Percentiles rank a stretch among this genome's conserved stretches.
phyloP scores from a whole-genome alignment of 2,797 vertebrate genomes.

The Oreonectes daqikongensis region DNA sequence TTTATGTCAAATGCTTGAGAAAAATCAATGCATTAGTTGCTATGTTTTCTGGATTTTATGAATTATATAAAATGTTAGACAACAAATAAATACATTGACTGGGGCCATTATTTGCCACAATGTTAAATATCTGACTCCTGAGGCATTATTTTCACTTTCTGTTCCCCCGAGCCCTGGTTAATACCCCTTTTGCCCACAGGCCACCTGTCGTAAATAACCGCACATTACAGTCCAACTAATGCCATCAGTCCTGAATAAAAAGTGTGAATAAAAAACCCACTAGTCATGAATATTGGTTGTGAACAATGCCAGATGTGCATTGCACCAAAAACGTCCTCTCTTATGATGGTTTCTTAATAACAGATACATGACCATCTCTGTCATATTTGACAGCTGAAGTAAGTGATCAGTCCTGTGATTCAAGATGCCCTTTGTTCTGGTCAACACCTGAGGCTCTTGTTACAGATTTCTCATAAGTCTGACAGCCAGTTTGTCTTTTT shows the following conservation, averaged over 20 bases:
- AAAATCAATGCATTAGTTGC: background rate
- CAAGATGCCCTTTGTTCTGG: constrained; percentile 19
- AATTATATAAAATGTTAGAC: background rate
- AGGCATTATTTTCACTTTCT: background rate
- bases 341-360: background rate
- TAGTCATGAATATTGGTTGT: background rate
- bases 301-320: too few species aligned
- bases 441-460: constrained; percentile 8
- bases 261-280: background rate
- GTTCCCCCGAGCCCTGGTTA: background rate
- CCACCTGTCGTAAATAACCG: constrained; percentile 17
- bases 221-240: background rate
- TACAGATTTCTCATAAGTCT: background rate
- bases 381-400: constrained; percentile 29
- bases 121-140: background rate
- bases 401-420: background rate
- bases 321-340: background rate
- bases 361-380: background rate
- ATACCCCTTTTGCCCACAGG: background rate
- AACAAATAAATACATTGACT: background rate
- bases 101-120: background rate
- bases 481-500: constrained; percentile 6
- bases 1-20: background rate
- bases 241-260: background rate
- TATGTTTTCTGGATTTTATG: background rate